These are phyloP conservation scores for Trachymyrmex cornetzi DNA, from an alignment of 1,140 invertebrate species.

Conservation along the genomic window DNA sequence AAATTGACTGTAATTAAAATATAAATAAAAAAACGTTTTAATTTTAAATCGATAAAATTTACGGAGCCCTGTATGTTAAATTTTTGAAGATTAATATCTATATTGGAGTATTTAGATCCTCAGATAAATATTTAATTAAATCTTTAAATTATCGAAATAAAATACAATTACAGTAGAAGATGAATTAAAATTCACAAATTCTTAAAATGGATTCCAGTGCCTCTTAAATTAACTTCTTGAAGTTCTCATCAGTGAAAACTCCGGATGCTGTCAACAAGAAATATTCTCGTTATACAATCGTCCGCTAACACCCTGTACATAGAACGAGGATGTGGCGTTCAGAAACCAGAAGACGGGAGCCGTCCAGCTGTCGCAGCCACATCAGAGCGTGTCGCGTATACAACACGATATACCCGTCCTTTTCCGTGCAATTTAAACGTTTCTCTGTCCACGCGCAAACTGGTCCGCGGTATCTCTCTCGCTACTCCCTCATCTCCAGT, in stretches of 20 bases:
- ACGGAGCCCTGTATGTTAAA: not conserved
- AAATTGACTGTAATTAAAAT: not conserved
- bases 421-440: slow-evolving; percentile 65
- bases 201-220: not conserved
- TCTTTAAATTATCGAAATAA: not conserved
- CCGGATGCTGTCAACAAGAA: not conserved
- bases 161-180: not conserved
- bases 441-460: slow-evolving; percentile 50
- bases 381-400: slow-evolving; percentile 65
- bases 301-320: slow-evolving; percentile 32
- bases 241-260: not conserved
- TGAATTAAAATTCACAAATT: not conserved
- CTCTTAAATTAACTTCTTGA: not conserved
- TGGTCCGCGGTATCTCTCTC: slow-evolving; percentile 35
- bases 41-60: not conserved
- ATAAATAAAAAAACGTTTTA: not conserved
- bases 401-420: slow-evolving; percentile 40
- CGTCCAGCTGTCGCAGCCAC: slow-evolving; percentile 68
- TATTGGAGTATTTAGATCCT: not conserved
- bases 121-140: not conserved
- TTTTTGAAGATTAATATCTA: not conserved
- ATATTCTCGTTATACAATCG: not conserved
- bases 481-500: slow-evolving; percentile 10
- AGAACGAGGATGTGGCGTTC: slow-evolving; percentile 64
- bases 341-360: slow-evolving; percentile 53